Conservation (phyloP, 2,113 vertebrate genomes). For the Platycercus adscitus region DNA sequence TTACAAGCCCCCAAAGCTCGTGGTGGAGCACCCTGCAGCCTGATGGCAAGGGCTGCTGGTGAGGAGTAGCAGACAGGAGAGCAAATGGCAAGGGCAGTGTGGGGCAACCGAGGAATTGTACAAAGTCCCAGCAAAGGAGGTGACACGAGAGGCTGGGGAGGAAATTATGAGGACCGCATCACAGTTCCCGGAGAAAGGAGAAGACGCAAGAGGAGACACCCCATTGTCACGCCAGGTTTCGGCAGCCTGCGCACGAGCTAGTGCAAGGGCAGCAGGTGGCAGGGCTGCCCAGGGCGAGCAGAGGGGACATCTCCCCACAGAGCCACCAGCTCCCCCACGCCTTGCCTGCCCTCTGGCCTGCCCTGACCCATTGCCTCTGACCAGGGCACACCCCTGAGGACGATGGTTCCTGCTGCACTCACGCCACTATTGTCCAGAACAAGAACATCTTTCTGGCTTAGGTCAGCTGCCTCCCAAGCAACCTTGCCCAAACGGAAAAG, state of each 20-base stretch:
- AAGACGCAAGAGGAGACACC: background rate
- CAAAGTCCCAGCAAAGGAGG: background rate
- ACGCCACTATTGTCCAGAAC: background rate
- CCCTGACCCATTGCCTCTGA: background rate
- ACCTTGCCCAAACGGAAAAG: background rate
- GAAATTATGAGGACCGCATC: background rate
- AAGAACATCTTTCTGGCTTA: background rate
- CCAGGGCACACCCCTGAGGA: background rate
- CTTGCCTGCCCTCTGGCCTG: background rate
- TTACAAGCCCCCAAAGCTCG: fast-evolving
- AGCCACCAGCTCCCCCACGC: fast-evolving
- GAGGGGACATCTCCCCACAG: background rate
- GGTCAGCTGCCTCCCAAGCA: background rate
- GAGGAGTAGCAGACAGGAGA: background rate
- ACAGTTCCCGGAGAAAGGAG: background rate
- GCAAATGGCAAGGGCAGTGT: fast-evolving
- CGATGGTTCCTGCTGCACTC: background rate
- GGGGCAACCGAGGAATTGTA: background rate
- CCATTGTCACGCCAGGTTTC: background rate
- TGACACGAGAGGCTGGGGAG: background rate
- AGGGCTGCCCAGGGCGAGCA: fast-evolving
- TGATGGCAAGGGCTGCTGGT: fast-evolving
- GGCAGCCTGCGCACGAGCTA: background rate
- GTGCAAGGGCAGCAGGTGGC: background rate
- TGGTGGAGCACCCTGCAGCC: background rate